Evolutionary conservation across 2,113 vertebrate genomes (phyloP), one percentile per base, ranked within the genome.

Genomic region (Hydropotes inermis): DNA sequence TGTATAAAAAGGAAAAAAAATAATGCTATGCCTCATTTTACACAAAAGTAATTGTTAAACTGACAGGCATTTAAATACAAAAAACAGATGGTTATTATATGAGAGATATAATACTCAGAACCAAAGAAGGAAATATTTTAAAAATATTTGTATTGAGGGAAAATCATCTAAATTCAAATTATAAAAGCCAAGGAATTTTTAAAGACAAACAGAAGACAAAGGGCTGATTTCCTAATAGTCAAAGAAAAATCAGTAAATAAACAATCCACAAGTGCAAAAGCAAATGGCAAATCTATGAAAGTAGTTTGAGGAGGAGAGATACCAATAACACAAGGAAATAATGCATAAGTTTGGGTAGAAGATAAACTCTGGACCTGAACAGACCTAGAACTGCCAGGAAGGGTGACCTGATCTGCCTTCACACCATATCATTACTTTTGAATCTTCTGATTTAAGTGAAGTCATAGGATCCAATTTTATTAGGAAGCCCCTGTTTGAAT

Each of bases 1-100:
- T 28, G 25, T 58, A 23, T 91, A 61, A 86, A 87, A 58, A 13
- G 14, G 30, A 39, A 50, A 60, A 85, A 12, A 78, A 14, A 17
- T 61, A 39, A 87, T 70, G 8, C 1, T 23, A 9, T 39, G 43
- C 33, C 50, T 92, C 52, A 45, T 39, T 92, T 88, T 78, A 84
- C 17, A 87, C 45, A n/a, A 94, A 96, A 91, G 57, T 60, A 74
- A 91, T 91, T 91, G 54, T 43, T 96, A 78, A 78, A 54, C 27
- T 12, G 28, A 39, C 70, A 43, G 15, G 21, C 6, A 76, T 43
- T 43, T 88, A 88, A 96, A 94, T 61, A 10, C 1, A 23, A 27
- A 55, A 82, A 36, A 60, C 3, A 85, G 11, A 60, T 94, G 11
- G 33, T 47, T 91, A 76, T 54, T 55, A 8, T 25, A 52, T 54